Base-by-base conservation (phyloP, 2,113 vertebrate genomes). In the Leucosticte australis region DNA sequence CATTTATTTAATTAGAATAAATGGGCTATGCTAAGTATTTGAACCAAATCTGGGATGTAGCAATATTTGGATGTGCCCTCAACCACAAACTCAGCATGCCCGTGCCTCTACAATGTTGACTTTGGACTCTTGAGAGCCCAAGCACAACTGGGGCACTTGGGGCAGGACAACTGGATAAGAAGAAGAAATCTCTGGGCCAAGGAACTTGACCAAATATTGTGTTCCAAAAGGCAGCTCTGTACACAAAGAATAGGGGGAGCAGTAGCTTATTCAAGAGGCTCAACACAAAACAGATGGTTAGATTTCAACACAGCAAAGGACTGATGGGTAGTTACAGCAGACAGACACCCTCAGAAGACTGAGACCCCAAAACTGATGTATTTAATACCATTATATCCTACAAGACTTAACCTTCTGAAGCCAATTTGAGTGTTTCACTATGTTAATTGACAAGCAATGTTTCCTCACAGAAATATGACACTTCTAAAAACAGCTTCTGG, bases 1-100 rank as follows among this genome's bases (percentile, higher is more conserved):
- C 80, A 97, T 81, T 89, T 96, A 93, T 84, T 94, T 96, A 91
- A 96, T 96, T 89, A 89, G 65, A 95, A 95, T 91, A 93, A 96
- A 97, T 93, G 80, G 92, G 37, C 94, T 87, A 87, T 85, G 18
- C 57, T 87, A 94, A 94, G 76, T 68, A 93, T 96, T 96, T 94
- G 92, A 96, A 96, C 92, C 89, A 94, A 96, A 96, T 94, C 86
- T 96, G 77, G 73, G 73, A 96, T 96, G 90, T 92, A 97, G 88
- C 94, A 96, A 94, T 75, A 94, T 96, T 95, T 97, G 95, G 95
- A 95, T 90, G 53, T 95, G 80, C 90, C 94, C 65, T 95, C 83
- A 94, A 92, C 95, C 94, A 97, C 95, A 96, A 96, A 92, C 86
- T 91, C 93, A 95, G 95, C 95, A 95, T 94, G 93, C 83, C 95